phyloP scores from a whole-genome alignment of 2,113 vertebrate genomes.

The Electrona antarctica region DNA sequence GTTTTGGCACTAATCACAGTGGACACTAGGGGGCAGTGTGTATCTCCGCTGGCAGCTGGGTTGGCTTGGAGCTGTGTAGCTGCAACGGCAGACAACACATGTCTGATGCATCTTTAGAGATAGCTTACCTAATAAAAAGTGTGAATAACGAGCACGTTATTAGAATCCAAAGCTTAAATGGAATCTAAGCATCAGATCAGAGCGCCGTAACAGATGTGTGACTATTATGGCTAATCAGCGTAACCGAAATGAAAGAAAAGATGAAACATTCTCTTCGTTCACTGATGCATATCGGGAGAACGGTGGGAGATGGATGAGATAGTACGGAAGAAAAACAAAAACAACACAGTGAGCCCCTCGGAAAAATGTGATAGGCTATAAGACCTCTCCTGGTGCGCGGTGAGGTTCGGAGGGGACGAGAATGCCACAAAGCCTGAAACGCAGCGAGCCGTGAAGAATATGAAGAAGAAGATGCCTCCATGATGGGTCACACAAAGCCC shows the following conservation, averaged over 20 bases:
- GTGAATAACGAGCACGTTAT: conserved; percentile 61
- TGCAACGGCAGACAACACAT: conserved; percentile 45
- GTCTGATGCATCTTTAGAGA: conserved; percentile 62
- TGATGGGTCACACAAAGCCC: conserved; percentile 16
- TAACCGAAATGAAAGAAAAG: conserved; percentile 35
- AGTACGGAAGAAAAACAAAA: conserved; percentile 35
- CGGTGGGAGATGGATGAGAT: conserved; percentile 24
- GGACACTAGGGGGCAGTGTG: conserved; percentile 77
- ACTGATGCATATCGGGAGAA: conserved; percentile 48
- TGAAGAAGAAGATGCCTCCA: conserved; percentile 1
- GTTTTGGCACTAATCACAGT: background rate
- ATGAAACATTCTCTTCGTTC: conserved; percentile 28
- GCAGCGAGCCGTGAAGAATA: background rate
- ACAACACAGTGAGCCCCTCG: conserved; percentile 4
- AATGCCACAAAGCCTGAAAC: conserved; percentile 3
- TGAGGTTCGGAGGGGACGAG: conserved; percentile 1
- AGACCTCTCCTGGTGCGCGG: background rate
- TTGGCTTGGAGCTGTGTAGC: conserved; percentile 25
- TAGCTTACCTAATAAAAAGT: conserved; percentile 62
- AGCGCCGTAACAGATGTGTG: conserved; percentile 38
- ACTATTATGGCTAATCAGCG: conserved; percentile 43
- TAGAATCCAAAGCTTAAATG: conserved; percentile 55
- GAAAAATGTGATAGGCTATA: conserved; percentile 8
- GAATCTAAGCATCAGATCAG: conserved; percentile 49
- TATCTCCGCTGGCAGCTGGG: conserved; percentile 53